A percentile compares a stretch with the other conserved stretches of the same genome.
Evolutionary conservation across 92 coral and sea anemone genomes (phyloP).

Genomic region (Phymanthus crucifer): DNA sequence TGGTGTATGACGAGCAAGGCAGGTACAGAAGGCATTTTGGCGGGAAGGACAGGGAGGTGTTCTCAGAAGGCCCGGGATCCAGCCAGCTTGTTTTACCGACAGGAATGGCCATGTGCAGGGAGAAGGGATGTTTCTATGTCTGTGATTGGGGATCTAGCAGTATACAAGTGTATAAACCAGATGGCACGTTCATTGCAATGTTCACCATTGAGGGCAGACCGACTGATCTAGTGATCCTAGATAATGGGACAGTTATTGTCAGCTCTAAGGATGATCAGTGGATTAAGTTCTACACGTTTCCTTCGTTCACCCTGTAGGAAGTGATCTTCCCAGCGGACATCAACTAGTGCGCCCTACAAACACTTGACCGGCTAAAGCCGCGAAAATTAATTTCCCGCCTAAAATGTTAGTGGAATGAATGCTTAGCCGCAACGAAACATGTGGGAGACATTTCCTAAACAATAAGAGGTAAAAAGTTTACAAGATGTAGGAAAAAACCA

Average conservation of each 20-base stretch:
- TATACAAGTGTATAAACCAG: conserved; percentile 67
- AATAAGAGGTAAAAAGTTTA: too few species aligned
- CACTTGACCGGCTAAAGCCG: too few species aligned
- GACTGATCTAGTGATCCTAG: conserved; percentile 70
- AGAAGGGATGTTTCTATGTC: conserved; percentile 46
- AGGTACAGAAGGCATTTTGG: conserved; percentile 74
- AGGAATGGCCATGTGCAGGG: conserved; percentile 62
- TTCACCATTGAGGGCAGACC: conserved; percentile 83
- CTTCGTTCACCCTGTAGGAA: conserved; percentile 28
- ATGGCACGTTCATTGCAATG: conserved; percentile 61
- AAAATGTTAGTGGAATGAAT: too few species aligned
- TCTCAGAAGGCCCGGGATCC: not conserved
- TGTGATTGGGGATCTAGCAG: conserved; percentile 92
- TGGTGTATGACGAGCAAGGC: conserved; percentile 71
- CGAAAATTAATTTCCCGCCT: too few species aligned
- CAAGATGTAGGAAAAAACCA: too few species aligned
- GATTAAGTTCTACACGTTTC: conserved; percentile 64
- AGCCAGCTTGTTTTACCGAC: conserved; percentile 77
- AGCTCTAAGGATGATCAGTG: conserved; percentile 87
- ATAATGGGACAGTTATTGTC: conserved; percentile 65
- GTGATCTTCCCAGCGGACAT: not conserved
- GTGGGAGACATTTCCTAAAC: too few species aligned
- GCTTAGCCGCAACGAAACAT: too few species aligned
- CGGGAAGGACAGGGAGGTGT: conserved; percentile 45
- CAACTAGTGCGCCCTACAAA: too few species aligned